These are phyloP conservation scores for Oncorhynchus nerka DNA, from an alignment of 2,113 vertebrate species.

Conservation along the genomic window DNA sequence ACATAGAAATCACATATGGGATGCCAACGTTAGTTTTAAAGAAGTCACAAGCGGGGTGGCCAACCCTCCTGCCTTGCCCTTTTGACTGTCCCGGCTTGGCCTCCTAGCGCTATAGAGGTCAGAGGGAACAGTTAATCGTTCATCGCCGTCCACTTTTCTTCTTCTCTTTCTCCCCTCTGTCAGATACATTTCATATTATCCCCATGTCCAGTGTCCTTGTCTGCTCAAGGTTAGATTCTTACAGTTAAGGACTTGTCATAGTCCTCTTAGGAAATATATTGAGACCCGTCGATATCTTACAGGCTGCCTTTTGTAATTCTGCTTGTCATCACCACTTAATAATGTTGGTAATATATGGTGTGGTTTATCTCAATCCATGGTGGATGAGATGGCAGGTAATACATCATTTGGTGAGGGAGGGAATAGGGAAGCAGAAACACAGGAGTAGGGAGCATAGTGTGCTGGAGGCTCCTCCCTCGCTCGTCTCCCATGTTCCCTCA, in stretches of 20 bases:
- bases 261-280: slow-evolving; percentile 10
- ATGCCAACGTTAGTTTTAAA: slow-evolving; percentile 6
- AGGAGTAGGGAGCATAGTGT: neutral
- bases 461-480: too few species aligned
- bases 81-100: slow-evolving; percentile 14
- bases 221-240: slow-evolving; percentile 49
- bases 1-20: neutral
- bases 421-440: neutral
- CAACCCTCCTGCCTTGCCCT: slow-evolving; percentile 5
- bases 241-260: slow-evolving; percentile 35
- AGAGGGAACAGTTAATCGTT: slow-evolving; percentile 35
- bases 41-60: neutral
- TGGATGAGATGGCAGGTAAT: slow-evolving; percentile 25
- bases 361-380: neutral
- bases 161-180: neutral
- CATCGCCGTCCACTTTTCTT: slow-evolving; percentile 51
- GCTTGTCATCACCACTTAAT: slow-evolving; percentile 60
- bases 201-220: slow-evolving; percentile 25
- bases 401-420: neutral
- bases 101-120: neutral
- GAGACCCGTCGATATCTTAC: neutral
- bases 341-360: slow-evolving; percentile 21
- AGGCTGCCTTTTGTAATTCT: neutral
- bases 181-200: slow-evolving; percentile 19
- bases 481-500: too few species aligned